Base-by-base conservation (phyloP, 2,888 invertebrate genomes). In the Euplagia quadripunctaria region DNA sequence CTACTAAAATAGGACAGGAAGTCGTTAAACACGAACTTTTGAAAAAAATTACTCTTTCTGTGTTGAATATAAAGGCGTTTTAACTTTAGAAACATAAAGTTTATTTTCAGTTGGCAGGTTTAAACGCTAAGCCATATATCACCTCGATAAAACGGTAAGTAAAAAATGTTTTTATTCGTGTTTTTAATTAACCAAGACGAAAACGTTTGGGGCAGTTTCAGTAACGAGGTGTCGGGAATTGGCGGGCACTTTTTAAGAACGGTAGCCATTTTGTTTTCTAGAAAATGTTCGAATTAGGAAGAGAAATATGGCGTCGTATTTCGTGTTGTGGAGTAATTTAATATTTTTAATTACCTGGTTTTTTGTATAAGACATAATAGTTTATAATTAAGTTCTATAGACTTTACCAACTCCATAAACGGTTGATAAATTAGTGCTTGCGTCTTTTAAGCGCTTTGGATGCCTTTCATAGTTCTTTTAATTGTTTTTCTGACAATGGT, bases 121-220 rank as follows among this genome's bases (percentile, higher is more conserved):
- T 86, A 85, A 86, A 84, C 85, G 84, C 52, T 70, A 79, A 83
- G 87, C 85, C 87, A 94, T 95, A 91, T 92, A 95, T 95, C 95
- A 84, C 93, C 92, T 88, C 89, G 92, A 94, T 94, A 94, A 95
- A 94, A 93, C 87, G 90, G 91, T 87, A 87, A 87, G 90, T 90
- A 70, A 72, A 71, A 70, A 90, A 89, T 91, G 92, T 93, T 94
- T 95, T 95, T 95, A 94, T 94, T 93, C 92, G 90, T 90, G 91
- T 94, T 95, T 95, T 95, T 95, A 95, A 95, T 95, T 95, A 95
- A 94, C 94, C 94, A 94, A 92, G 87, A 85, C 72, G 86, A 87
- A 90, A 90, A 88, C 85, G 88, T 86, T 88, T 85, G 86, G 88
- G 88, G 90, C 89, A 88, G 92, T 93, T 92, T 88, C 86, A 82